These are phyloP conservation scores for Ptycholaimellus sp. DNA, from an alignment of 2,888 invertebrate species.

Conservation along the genomic window DNA sequence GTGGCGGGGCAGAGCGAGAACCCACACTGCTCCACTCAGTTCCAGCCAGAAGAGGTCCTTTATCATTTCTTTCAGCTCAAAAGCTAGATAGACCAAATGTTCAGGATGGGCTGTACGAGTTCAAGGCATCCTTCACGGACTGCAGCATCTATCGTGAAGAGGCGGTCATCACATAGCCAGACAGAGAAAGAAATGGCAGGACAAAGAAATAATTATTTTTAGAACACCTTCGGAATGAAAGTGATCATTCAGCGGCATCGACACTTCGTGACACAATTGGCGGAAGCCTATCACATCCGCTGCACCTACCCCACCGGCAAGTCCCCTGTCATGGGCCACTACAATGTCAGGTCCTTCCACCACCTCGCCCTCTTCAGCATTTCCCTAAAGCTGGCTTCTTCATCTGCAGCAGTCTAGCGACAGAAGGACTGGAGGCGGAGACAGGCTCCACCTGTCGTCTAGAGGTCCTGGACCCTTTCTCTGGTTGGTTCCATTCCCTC, in stretches of 20 bases:
- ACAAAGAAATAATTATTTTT: conserved; percentile 7
- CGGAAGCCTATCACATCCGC: conserved; percentile 82
- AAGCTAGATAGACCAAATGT: not conserved
- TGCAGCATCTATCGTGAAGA: not conserved
- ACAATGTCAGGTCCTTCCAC: conserved; percentile 36
- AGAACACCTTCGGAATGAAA: conserved; percentile 32
- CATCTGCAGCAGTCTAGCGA: too few relatives aligned
- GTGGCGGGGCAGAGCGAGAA: conserved; percentile 21
- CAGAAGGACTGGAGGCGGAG: not conserved
- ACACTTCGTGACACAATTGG: conserved; percentile 70
- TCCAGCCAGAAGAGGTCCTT: too few relatives aligned
- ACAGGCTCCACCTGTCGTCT: conserved; percentile 11
- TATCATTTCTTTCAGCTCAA: too few relatives aligned
- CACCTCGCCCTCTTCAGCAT: too few relatives aligned
- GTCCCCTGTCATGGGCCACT: conserved; percentile 67
- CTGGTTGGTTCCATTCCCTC: not conserved
- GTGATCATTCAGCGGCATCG: conserved; percentile 87
- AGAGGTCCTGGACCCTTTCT: conserved; percentile 5
- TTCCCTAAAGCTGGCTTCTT: too few relatives aligned
- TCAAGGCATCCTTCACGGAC: not conserved
- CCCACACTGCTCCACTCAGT: conserved; percentile 17
- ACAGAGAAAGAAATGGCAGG: not conserved
- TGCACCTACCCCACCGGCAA: conserved; percentile 81
- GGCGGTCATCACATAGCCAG: not conserved
- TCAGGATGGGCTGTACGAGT: not conserved